phyloP scores from a whole-genome alignment of 2,113 vertebrate species.

The Serinus canaria region DNA sequence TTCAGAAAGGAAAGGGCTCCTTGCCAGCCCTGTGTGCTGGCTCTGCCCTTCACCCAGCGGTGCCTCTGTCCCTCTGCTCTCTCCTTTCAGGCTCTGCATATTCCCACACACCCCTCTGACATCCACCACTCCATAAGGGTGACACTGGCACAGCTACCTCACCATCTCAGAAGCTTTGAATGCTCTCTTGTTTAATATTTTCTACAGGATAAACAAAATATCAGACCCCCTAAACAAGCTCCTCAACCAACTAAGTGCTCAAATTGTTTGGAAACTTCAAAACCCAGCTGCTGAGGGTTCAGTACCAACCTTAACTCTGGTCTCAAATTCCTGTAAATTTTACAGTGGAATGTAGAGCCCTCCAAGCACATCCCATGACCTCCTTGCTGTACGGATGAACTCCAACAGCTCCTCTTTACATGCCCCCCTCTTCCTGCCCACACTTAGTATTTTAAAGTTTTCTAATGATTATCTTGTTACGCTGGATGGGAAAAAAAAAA shows the following conservation, averaged over 20 bases:
- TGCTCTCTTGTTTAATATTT: neutral
- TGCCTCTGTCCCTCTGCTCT: neutral
- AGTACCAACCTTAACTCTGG: neutral
- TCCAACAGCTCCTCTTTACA: neutral
- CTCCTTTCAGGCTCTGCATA: neutral
- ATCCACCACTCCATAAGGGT: neutral
- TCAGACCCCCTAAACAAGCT: neutral
- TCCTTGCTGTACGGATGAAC: neutral
- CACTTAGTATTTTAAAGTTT: neutral
- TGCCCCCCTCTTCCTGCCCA: neutral
- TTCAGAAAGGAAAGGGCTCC: conserved; percentile 34
- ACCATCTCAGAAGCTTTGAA: neutral
- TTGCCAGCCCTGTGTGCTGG: conserved; percentile 4
- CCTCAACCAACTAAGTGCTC: neutral
- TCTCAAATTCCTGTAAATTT: neutral
- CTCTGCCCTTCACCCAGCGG: neutral
- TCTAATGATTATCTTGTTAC: neutral
- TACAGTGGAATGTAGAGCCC: neutral
- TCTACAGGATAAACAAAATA: neutral
- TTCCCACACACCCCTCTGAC: neutral
- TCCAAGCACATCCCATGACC: neutral
- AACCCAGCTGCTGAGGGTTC: accelerated
- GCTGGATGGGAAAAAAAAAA: neutral
- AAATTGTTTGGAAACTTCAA: neutral
- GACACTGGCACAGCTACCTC: neutral